Evolutionary conservation across 1,140 invertebrate species (phyloP), one percentile per base, ranked within the genome.

Genomic region (Drosophila cardini): DNA sequence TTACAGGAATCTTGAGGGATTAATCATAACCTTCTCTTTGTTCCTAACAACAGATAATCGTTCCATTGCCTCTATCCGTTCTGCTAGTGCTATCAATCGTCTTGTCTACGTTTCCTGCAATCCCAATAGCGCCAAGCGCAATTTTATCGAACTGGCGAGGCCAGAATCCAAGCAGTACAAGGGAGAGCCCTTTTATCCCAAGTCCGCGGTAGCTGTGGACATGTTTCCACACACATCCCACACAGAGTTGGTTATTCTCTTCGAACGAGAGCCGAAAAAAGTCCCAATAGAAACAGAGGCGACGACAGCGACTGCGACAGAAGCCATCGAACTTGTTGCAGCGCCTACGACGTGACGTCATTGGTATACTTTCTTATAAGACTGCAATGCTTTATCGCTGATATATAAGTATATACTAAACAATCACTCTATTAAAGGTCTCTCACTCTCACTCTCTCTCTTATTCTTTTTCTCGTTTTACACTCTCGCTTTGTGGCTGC

Each of bases 201-300:
- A 95, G 1, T 94, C 95, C 78, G 97, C 97, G 0, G 93, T 98
- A 10, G 96, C 97, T 5, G 96, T 99, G 1, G 98, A 99, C 90
- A 95, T 99, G 95, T 99, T 99, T 93, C 98, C 98, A 0, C 94
- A 97, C 72, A 99, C 98, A 0, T 94, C 94, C 15, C 97, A 99
- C 91, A 97, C 95, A 68, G 98, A 99, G 93, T 92, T 99, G 11
- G 93, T 98, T 57, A 91, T 99, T 21, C 93, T 97, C 30, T 96
- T 99, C 90, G 95, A 98, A 92, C 93, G 96, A 63, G 78, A 71
- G 4, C 11, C 56, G 1, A 74, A 69, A 46, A 30, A 56, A 21
- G 42, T 48, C 18, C 2, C 38, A 40, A 52, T 61, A 42, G 15
- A 36, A 16, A 15, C 40, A 42, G 68, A 69, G 15, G 13, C 26